Base-by-base conservation (phyloP, 2,888 invertebrate genomes). In the Seira ritae region DNA sequence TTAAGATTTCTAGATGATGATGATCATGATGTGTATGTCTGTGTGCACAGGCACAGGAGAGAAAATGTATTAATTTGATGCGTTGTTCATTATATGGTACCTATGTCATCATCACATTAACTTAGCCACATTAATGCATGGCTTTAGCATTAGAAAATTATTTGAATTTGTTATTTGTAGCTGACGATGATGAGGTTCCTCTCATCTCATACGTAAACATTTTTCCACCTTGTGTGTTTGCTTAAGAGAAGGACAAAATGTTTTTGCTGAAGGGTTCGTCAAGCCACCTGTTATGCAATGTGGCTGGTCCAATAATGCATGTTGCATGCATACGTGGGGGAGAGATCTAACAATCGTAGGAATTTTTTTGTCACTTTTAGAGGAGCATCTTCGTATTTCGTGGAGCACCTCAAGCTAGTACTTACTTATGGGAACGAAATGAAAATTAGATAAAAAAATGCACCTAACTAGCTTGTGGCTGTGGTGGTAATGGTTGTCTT, bases 271-370 rank as follows among this genome's bases (percentile, higher is more conserved):
- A 85, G 82, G 82, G 82, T 82, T 85, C 80, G 82, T 86, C 86
- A 86, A 86, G 85, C 85, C 87, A 87, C 85, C 87, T 87, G 87
- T 85, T 85, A 75, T 67, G 74, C 70, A 73, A 80, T 80, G 74
- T 55, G 12, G 10, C 66, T 19, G 17, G 12, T 55, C 71, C 66
- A 66, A 66, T 22, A 66, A 62, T 62, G 19, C n/a, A 62, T 62
- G 15, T 55, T 55, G 15, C 19, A 12, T n/a, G n/a, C 42, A 42
- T 42, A 42, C 42, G 42, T 8, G 12, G 31, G 55, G 12, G 15
- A 55, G 55, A 55, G 1, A 15, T 8, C 2, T 31, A 31, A 8
- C 31, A 31, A 31, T 4, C 31, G 31, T 31, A 4, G 31, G 31
- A 31, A 4, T 31, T 31, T 31, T 31, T 31, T 31, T 31, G 31